phyloP scores from a whole-genome alignment of 2,888 invertebrate genomes.

The Rhopalosiphum nymphaeae region DNA sequence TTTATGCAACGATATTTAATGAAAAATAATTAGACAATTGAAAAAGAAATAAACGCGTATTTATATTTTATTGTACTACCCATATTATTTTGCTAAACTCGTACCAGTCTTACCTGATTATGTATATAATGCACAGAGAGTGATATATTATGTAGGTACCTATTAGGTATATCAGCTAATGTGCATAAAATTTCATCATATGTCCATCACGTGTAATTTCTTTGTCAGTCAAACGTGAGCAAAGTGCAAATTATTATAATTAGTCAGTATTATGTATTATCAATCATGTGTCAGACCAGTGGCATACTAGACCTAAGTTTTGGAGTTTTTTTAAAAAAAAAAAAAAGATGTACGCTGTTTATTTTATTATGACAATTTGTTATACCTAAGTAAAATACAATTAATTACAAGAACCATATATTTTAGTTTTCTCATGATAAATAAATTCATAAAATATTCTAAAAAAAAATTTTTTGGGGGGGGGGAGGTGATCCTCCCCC shows the following conservation, averaged over 20 bases:
- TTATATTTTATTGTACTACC: not conserved
- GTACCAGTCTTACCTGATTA: not conserved
- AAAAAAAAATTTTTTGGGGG: too few species aligned
- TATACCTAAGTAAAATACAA: too few species aligned
- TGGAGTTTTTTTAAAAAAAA: too few species aligned
- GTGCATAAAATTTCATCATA: not conserved
- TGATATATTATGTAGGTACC: not conserved
- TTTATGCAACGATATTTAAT: not conserved
- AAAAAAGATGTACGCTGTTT: too few species aligned
- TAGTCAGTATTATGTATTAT: constrained; percentile 16
- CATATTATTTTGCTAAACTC: not conserved
- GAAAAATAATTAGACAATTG: not conserved
- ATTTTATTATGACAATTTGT: too few species aligned
- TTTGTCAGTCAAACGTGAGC: constrained; percentile 27
- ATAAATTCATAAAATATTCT: too few species aligned
- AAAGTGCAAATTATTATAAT: constrained; percentile 41
- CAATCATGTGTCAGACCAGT: not conserved
- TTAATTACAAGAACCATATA: too few species aligned
- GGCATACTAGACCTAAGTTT: too few species aligned
- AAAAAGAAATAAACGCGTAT: not conserved
- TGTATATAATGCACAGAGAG: not conserved
- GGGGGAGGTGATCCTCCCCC: too few species aligned
- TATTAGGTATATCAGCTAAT: not conserved
- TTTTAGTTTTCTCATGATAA: too few species aligned
- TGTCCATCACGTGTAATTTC: constrained; percentile 41